These are phyloP conservation scores for Myxocyprinus asiaticus DNA, from an alignment of 2,113 vertebrate species.

Conservation along the genomic window DNA sequence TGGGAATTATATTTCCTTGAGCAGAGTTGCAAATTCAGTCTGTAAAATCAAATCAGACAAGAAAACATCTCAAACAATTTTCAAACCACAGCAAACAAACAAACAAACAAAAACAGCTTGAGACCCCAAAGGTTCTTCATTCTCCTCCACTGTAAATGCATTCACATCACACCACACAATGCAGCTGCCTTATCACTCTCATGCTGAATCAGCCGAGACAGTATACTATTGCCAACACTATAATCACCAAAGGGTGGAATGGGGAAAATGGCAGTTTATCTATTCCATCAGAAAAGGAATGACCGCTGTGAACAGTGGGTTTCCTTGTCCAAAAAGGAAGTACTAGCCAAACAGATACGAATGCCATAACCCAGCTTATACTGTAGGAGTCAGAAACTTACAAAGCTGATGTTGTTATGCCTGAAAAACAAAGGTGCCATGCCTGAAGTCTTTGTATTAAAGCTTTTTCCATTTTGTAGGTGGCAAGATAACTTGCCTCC, in stretches of 20 bases:
- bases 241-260: constrained; percentile 44
- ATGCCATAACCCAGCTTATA: background rate
- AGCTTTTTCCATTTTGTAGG: background rate
- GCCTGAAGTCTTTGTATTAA: background rate
- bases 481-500: background rate
- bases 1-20: background rate
- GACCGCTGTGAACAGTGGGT: background rate
- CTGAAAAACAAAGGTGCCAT: background rate
- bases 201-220: constrained; percentile 31
- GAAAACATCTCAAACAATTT: background rate
- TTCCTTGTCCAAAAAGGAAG: constrained; percentile 17
- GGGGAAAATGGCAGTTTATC: constrained; percentile 6
- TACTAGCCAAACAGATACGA: constrained; percentile 1
- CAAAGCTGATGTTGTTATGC: background rate
- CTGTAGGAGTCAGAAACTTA: too few relatives aligned
- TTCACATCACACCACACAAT: constrained; percentile 23
- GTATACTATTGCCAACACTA: constrained; percentile 49
- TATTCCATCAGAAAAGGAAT: constrained; percentile 17
- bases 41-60: background rate
- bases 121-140: background rate
- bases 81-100: constrained; percentile 35
- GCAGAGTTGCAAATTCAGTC: background rate
- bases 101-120: constrained; percentile 13
- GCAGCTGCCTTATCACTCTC: constrained; percentile 18
- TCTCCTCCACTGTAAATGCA: constrained; percentile 4